phyloP scores from a whole-genome alignment of 2,113 vertebrate genomes.

The Polypterus bichir region DNA sequence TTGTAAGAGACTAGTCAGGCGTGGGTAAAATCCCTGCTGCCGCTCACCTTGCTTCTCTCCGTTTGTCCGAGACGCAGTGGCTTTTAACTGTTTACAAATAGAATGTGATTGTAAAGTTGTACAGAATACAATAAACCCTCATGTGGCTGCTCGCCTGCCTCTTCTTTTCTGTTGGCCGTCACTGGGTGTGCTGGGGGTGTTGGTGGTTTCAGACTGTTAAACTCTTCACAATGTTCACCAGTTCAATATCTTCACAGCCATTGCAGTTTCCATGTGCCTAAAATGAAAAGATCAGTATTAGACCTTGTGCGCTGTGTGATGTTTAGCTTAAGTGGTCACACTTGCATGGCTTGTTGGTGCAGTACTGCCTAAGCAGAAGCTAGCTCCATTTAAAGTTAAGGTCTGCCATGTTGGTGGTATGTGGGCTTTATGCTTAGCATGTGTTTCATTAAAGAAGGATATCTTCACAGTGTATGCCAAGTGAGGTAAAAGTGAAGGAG shows the following conservation, averaged over 20 bases:
- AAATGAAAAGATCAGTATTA: constrained; percentile 20
- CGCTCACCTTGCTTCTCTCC: constrained; percentile 7
- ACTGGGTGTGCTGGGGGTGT: constrained; percentile 9
- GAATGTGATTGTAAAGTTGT: constrained; percentile 91
- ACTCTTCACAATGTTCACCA: constrained; percentile 60
- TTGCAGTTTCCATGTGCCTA: constrained; percentile 46
- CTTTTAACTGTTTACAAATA: constrained; percentile 99
- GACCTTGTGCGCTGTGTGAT: no score
- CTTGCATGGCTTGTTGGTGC: no score
- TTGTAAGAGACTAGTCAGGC: constrained; percentile 51
- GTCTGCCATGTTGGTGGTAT: no score
- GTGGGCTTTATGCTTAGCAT: no score
- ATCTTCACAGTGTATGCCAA: no score
- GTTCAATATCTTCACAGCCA: constrained; percentile 67
- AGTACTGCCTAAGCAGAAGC: no score
- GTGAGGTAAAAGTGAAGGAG: no score
- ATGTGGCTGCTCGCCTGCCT: constrained; percentile 3
- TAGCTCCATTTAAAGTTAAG: no score
- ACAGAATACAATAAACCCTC: constrained; percentile 24
- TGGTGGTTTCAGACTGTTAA: constrained; percentile 57
- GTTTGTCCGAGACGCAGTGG: constrained; percentile 41
- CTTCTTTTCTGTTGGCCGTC: constrained; percentile 21
- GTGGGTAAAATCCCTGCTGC: constrained; percentile 37
- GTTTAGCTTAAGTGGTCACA: no score
- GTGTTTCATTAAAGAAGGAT: no score